phyloP scores from a whole-genome alignment of 1,140 invertebrate species.

The Zaprionus camerounensis region DNA sequence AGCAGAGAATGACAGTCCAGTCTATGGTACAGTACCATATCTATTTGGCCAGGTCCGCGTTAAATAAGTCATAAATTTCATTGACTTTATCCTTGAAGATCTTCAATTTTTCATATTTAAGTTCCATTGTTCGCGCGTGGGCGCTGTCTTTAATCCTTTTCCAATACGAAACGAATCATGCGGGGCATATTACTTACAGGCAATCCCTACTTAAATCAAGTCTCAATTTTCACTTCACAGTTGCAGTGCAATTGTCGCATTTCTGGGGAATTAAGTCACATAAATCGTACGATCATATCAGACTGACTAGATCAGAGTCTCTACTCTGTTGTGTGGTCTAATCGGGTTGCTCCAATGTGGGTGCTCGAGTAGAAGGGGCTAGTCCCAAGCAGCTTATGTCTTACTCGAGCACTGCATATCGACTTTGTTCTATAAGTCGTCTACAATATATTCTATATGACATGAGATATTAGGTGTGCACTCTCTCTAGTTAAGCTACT shows the following conservation, averaged over 20 bases:
- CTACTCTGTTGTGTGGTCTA: conserved; percentile 36
- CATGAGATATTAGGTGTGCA: neutral
- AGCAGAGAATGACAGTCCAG: conserved; percentile 10
- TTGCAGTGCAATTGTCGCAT: conserved; percentile 51
- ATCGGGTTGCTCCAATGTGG: conserved; percentile 18
- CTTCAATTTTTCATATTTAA: conserved; percentile 73
- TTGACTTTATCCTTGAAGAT: conserved; percentile 69
- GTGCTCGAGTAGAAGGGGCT: neutral
- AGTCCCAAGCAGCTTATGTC: conserved; percentile 23
- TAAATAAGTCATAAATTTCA: conserved; percentile 81
- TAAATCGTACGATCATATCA: conserved; percentile 67
- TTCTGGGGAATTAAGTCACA: conserved; percentile 66
- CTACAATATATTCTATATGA: neutral
- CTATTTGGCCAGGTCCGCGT: conserved; percentile 32
- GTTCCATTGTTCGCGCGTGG: conserved; percentile 54
- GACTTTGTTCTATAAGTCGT: neutral
- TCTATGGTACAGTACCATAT: conserved; percentile 13
- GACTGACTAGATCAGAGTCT: neutral
- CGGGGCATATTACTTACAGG: conserved; percentile 58
- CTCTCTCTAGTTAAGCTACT: neutral
- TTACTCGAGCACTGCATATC: neutral
- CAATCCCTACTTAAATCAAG: conserved; percentile 17
- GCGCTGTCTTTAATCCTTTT: conserved; percentile 64
- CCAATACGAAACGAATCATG: conserved; percentile 50
- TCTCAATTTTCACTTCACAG: conserved; percentile 10